Evolutionary conservation across 2,113 vertebrate species (phyloP), one percentile per base, ranked within the genome.

Genomic region (Phocoena phocoena): DNA sequence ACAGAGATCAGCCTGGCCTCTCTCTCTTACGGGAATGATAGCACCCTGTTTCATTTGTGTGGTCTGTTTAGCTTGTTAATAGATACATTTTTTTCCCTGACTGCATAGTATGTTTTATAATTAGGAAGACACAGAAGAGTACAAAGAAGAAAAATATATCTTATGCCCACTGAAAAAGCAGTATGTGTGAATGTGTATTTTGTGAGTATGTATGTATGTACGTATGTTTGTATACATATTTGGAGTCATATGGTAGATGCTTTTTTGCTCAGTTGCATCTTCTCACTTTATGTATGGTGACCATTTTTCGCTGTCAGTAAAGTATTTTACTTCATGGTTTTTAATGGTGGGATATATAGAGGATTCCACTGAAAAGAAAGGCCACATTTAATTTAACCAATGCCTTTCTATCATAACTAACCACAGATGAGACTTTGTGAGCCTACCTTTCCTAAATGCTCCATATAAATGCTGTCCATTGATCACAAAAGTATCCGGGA

Each of bases 51-150:
- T 81, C 31, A 25, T 88, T 90, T 90, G 14, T 65, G 28, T 90
- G 55, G 28, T 92, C 18, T 90, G 41, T 95, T 83, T 74, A 65
- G 44, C 84, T 94, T 77, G 41, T 36, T 90, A 82, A 80, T 91
- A 89, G 83, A 38, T 50, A 73, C 31, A 53, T 50, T 33, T 86
- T 50, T 94, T 85, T 83, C 50, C 38, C 38, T 90, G n/a, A 60
- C 76, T 73, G 33, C 7, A 58, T 60, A 74, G 20, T 94, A 25
- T 93, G 36, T 83, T 87, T 97, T 93, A 55, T 89, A 87, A 82
- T 86, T 86, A 86, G 15, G 65, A 88, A 90, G 97, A 79, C 28
- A 73, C 11, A 70, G 73, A 71, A 70, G 50, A 87, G 55, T 92
- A 26, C 58, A 85, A 82, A 77, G 88, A 79, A 91, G 65, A 80